Evolutionary conservation across 1,140 invertebrate genomes (phyloP).

Genomic region (Meteorus sp.): DNA sequence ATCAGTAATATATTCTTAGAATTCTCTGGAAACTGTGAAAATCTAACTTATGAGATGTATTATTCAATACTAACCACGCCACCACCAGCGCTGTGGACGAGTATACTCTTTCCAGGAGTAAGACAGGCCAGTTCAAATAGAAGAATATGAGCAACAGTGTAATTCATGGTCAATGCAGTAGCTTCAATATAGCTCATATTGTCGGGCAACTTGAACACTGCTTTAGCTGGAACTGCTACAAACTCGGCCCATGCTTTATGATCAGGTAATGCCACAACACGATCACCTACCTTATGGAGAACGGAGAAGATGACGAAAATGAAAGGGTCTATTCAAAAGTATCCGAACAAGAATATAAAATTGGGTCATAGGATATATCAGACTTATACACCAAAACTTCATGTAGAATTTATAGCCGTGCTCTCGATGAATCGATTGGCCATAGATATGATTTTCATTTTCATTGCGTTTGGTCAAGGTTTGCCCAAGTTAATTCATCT

Average conservation of each 20-base stretch:
- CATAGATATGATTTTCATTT: too few species aligned
- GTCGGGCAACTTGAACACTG: conserved; percentile 78
- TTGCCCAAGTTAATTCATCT: too few species aligned
- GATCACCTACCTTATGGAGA: conserved; percentile 88
- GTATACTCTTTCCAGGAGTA: conserved; percentile 74
- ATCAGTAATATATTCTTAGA: too few species aligned
- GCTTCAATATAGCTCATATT: conserved; percentile 79
- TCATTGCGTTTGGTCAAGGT: too few species aligned
- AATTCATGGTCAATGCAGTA: conserved; percentile 83
- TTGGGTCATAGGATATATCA: too few species aligned
- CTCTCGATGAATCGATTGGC: too few species aligned
- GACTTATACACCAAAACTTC: too few species aligned
- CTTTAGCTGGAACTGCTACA: conserved; percentile 74
- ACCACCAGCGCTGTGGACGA: conserved; percentile 85
- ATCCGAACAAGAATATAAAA: conserved; percentile 30
- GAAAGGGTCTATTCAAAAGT: too few species aligned
- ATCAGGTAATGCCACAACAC: conserved; percentile 82
- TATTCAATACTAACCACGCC: conserved; percentile 75
- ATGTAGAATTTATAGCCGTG: too few species aligned
- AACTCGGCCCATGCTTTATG: conserved; percentile 85
- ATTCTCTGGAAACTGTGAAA: neutral
- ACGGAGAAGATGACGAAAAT: too few species aligned
- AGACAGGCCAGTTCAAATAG: conserved; percentile 83
- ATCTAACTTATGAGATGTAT: too few species aligned
- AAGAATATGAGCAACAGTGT: conserved; percentile 82